Conservation (phyloP, 2,888 invertebrate genomes). For the Harpalus rubripes region DNA sequence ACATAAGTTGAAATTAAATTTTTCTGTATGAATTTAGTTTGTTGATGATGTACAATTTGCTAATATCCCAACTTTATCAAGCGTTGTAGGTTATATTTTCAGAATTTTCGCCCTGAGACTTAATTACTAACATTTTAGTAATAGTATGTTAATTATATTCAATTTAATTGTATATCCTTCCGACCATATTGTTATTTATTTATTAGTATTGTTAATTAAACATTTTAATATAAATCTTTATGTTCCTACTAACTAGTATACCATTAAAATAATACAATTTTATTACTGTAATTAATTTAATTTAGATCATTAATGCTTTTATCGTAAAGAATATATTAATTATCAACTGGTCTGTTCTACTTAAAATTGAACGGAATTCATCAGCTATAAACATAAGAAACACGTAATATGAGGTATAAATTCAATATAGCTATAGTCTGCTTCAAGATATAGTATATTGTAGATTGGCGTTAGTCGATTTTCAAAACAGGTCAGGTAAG, state of each 20-base stretch:
- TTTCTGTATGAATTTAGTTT: no score
- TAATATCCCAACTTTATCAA: no score
- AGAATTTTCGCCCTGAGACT: no score
- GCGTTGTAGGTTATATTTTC: no score
- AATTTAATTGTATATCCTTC: constrained; percentile 1
- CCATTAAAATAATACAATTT: background rate
- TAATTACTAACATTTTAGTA: background rate
- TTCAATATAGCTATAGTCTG: background rate
- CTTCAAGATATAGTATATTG: no score
- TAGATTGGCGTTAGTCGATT: no score
- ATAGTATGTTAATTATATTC: background rate
- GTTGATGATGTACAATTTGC: no score
- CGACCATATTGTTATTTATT: constrained; percentile 3
- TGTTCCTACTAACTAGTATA: background rate
- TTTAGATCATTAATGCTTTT: background rate
- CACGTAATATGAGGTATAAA: background rate
- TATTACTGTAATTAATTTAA: background rate
- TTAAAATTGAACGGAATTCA: background rate
- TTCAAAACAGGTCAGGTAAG: no score
- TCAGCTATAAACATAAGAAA: background rate
- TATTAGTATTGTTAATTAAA: background rate
- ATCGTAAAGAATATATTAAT: background rate
- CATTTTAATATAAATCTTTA: background rate
- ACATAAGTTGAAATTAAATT: no score
- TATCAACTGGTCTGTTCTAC: background rate